Evolutionary conservation across 2,113 vertebrate genomes (phyloP), one percentile per base, ranked within the genome.

Genomic region (Rallus limicola): DNA sequence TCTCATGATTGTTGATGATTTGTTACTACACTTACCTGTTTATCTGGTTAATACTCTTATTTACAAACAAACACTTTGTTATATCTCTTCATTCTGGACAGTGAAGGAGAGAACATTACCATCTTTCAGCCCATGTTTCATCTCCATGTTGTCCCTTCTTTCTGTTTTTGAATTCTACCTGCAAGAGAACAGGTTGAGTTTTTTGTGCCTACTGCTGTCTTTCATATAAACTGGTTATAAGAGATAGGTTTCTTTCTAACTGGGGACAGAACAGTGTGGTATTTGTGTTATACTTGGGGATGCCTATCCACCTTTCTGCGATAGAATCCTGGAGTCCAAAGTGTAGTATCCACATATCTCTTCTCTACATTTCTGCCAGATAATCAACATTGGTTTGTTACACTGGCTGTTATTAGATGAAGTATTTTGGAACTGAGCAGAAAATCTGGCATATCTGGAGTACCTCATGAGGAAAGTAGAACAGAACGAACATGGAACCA

Each of bases 301-400:
- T 71, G 34, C 0, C 0, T n/a, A 6, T 56, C 55, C 24, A 16
- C 52, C 62, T 42, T 76, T 60, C 31, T 58, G 19, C 44, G 7
- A 21, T 77, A 55, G 9, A 69, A 78, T 68, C 9, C 10, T 38
- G 20, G 55, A 5, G 28, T 69, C 23, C 9, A 6, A 16, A 38
- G 13, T 74, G 77, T 72, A 31, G 25, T 86, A 50, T 64, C 48
- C 48, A 48, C 33, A 13, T 85, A 42, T 10, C 53, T 68, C 38
- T 78, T 95, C 11, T 9, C 12, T 72, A 0, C 82, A 26, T 82
- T 94, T 79, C 25, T 55, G 7, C 42, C 59, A 67, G 46, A 67
- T 68, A 42, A 53, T 44, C 65, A 19, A 5, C 38, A 11, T 33
- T 11, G 34, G 3, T 67, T 70, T 82, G 8, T 76, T 63, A 33